phyloP scores from a whole-genome alignment of 2,113 vertebrate species.

The Clupea harengus region DNA sequence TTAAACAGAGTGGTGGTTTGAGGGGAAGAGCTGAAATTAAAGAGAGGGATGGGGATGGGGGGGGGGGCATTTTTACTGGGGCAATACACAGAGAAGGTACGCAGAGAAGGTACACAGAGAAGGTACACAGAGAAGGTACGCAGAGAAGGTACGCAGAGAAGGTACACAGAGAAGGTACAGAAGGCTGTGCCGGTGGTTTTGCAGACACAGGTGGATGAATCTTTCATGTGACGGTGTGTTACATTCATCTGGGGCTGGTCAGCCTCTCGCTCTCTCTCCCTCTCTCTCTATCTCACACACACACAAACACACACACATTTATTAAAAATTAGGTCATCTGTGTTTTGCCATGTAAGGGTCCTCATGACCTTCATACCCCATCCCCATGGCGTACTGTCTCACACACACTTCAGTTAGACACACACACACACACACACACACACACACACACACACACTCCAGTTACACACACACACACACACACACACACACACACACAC shows the following conservation, averaged over 20 bases:
- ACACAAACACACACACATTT: not conserved
- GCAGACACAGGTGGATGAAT: not conserved
- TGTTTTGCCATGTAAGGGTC: not conserved
- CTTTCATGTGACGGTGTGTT: conserved; percentile 4
- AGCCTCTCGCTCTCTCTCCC: not conserved
- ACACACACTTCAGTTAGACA: not conserved
- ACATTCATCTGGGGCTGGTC: not conserved
- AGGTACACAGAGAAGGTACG: too few species aligned
- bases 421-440: not conserved
- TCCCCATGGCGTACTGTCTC: not conserved
- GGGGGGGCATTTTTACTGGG: not conserved
- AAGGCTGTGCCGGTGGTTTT: not conserved
- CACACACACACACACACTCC: not conserved
- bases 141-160: not conserved
- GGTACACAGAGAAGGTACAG: too few species aligned
- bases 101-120: too few species aligned
- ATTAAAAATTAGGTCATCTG: not conserved
- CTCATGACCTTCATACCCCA: not conserved
- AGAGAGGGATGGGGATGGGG: not conserved
- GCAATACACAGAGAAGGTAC: too few species aligned
- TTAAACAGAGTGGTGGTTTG: not conserved
- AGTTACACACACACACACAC: too few species aligned
- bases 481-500: not conserved
- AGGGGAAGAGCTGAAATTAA: too few species aligned
- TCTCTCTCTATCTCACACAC: not conserved